These are phyloP conservation scores for Gambusia holbrooki DNA, from an alignment of 2,113 vertebrate genomes.

Conservation along the genomic window DNA sequence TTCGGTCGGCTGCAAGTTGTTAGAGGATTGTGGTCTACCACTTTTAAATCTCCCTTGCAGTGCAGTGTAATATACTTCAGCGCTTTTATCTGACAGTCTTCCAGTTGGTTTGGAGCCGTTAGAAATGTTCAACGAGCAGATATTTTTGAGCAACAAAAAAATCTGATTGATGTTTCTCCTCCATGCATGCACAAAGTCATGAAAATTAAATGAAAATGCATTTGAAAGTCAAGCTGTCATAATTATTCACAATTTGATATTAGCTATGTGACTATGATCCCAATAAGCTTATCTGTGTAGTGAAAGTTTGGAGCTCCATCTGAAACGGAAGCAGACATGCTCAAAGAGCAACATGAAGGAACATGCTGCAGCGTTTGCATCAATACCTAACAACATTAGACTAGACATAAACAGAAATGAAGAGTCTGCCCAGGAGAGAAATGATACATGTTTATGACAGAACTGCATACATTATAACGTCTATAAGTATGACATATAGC, in stretches of 20 bases:
- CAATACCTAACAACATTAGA: constrained; percentile 1
- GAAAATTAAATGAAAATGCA: constrained; percentile 22
- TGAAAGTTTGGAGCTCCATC: constrained; percentile 18
- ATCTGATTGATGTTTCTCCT: background rate
- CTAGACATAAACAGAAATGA: constrained; percentile 6
- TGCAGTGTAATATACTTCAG: too few relatives aligned
- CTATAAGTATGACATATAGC: constrained; percentile 37
- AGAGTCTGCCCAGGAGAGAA: constrained; percentile 23
- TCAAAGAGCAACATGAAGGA: constrained; percentile 21
- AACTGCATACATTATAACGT: constrained; percentile 20
- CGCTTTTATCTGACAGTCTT: background rate
- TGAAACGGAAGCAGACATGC: constrained; percentile 14
- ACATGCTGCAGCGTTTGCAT: constrained; percentile 21
- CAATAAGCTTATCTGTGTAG: constrained; percentile 19
- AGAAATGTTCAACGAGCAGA: background rate
- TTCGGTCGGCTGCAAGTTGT: background rate
- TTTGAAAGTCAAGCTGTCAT: constrained; percentile 33
- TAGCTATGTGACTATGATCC: background rate
- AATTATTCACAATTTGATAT: constrained; percentile 6
- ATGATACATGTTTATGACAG: constrained; percentile 3
- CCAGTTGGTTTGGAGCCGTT: too few relatives aligned
- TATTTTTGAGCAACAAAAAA: background rate
- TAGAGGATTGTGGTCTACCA: background rate
- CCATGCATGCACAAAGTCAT: background rate
- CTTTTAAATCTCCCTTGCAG: background rate